phyloP scores from a whole-genome alignment of 2,888 invertebrate genomes.

The Melikaiella ostensackeni region DNA sequence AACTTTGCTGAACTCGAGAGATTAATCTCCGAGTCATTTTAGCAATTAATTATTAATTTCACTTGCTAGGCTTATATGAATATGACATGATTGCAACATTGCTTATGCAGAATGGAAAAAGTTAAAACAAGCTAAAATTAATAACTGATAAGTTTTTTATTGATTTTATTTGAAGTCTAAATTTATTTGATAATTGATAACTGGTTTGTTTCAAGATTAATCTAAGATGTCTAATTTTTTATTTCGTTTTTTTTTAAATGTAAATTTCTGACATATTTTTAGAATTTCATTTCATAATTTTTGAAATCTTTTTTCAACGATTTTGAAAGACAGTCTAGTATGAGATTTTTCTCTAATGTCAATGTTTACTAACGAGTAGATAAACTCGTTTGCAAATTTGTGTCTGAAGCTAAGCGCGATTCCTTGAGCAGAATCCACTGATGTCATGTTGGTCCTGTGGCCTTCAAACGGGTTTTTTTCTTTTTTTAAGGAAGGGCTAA shows the following conservation, averaged over 20 bases:
- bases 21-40: not conserved
- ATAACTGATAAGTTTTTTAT: too few relatives aligned
- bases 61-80: not conserved
- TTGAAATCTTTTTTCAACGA: not conserved
- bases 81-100: not conserved
- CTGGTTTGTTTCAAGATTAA: too few relatives aligned
- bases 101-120: too few relatives aligned
- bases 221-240: not conserved
- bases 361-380: not conserved
- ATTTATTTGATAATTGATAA: too few relatives aligned
- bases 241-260: not conserved
- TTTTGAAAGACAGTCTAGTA: too few relatives aligned
- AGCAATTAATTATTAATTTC: not conserved
- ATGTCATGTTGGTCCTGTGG: not conserved
- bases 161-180: too few relatives aligned
- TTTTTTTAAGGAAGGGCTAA: not conserved
- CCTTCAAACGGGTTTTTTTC: not conserved
- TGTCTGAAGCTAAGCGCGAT: not conserved
- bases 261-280: not conserved
- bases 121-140: too few relatives aligned
- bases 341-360: too few relatives aligned
- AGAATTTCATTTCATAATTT: not conserved
- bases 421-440: not conserved
- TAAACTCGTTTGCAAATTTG: slow-evolving; percentile 2
- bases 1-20: not conserved